Evolutionary conservation across 2,888 invertebrate species (phyloP), one percentile per base, ranked within the genome.

Genomic region (Mycalesis mineus): DNA sequence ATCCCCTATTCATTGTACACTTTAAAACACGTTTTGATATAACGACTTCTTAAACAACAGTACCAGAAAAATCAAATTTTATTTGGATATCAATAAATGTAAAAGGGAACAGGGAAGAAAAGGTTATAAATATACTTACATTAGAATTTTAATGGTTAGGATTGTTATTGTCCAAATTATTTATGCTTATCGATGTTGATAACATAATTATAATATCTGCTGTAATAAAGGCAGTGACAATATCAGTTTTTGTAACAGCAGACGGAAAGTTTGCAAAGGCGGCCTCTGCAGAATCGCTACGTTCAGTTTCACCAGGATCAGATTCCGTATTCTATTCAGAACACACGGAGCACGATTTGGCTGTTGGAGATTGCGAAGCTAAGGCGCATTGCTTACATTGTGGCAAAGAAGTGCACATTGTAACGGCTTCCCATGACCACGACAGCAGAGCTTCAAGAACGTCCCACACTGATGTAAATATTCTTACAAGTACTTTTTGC

Each of bases 301-400:
- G 96, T 48, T 96, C 96, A n/a, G 96, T 95, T 40, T 96, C 96
- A 71, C 96, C 96, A 3, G 96, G 97, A 22, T 96, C 96, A 65
- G 96, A 97, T 80, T 96, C 95, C 57, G 96, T 97, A 28, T 97
- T 97, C 84, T 96, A 96, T 84, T 95, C 95, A 73, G 96, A 96
- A 78, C 93, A 91, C 65, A 93, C 92, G 9, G 93, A 93, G 76
- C 90, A 90, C 55, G 88, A 86, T 61, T 72, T 82, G 49, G 85
- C 84, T 13, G 83, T 77, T 2, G 81, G 88, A n/a, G 92, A 92
- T 60, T 91, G 91, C 45, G 92, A 92, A 69, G 85, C 91, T 0
- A 88, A 86, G 66, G 92, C 93, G 0, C 95, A 95, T 74, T 96
- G 96, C 75, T 91, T 95, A 60, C 95, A 95, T 74, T 96, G 96